These are phyloP conservation scores for Cuniculus paca DNA, from an alignment of 2,797 vertebrate genomes.

Conservation along the genomic window DNA sequence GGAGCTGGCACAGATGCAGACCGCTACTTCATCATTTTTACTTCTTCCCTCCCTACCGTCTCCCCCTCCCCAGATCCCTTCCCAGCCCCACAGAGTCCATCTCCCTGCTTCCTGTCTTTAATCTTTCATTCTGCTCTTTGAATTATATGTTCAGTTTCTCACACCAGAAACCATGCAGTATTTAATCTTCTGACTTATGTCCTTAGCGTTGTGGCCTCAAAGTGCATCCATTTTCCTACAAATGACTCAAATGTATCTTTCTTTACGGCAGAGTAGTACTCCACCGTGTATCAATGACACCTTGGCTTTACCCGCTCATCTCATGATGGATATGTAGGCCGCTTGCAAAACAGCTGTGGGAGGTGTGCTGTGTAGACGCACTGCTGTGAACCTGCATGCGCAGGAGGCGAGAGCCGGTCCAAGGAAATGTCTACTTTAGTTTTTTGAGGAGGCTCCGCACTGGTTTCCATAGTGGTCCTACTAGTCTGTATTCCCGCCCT, in stretches of 20 bases:
- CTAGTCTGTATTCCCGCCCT: not conserved
- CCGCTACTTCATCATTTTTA: not conserved
- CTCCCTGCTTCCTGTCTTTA: not conserved
- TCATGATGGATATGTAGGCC: not conserved
- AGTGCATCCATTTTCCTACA: not conserved
- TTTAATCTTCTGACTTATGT: not conserved
- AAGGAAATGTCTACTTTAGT: not conserved
- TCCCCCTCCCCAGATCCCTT: not conserved
- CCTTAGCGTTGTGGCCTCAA: not conserved
- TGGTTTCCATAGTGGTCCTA: not conserved
- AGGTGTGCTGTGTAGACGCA: rapidly evolving
- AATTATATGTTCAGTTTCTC: not conserved
- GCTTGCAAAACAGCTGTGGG: not conserved
- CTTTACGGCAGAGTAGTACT: not conserved
- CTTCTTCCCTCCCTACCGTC: not conserved
- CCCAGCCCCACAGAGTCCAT: not conserved
- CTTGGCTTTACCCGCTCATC: not conserved
- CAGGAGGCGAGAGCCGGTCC: not conserved
- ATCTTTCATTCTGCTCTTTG: not conserved
- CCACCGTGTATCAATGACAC: not conserved
- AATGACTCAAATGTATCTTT: not conserved
- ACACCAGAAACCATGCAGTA: not conserved
- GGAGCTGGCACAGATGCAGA: not conserved
- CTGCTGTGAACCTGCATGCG: no score
- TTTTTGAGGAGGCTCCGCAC: not conserved